phyloP scores from a whole-genome alignment of 2,888 invertebrate genomes.

The Ceriagrion tenellum region DNA sequence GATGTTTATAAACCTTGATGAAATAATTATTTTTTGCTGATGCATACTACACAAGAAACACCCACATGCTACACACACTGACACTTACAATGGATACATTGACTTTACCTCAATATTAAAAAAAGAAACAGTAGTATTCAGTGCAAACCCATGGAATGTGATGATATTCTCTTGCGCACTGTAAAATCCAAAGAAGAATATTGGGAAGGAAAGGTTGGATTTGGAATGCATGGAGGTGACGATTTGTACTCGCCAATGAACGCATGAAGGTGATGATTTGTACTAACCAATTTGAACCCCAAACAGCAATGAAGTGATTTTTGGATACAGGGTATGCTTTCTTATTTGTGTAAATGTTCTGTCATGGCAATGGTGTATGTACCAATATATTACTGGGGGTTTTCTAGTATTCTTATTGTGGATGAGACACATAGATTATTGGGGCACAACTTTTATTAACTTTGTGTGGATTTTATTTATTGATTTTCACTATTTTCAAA shows the following conservation, averaged over 20 bases:
- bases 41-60: constrained; percentile 62
- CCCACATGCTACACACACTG: constrained; percentile 62
- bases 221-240: constrained; percentile 68
- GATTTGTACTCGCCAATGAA: constrained; percentile 67
- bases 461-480: constrained; percentile 68
- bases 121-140: constrained; percentile 57
- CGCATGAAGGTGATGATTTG: constrained; percentile 68
- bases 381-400: constrained; percentile 67
- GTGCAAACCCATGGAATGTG: constrained; percentile 66
- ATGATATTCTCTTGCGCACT: constrained; percentile 67
- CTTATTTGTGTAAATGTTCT: constrained; percentile 85
- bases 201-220: constrained; percentile 66
- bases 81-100: constrained; percentile 62
- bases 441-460: constrained; percentile 68
- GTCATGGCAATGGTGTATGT: constrained; percentile 67
- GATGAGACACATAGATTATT: constrained; percentile 66
- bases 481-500: constrained; percentile 66
- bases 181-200: constrained; percentile 62
- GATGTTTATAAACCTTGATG: constrained; percentile 66
- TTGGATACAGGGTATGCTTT: constrained; percentile 97
- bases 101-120: constrained; percentile 65
- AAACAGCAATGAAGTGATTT: constrained; percentile 81
- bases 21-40: constrained; percentile 66
- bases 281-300: constrained; percentile 67
- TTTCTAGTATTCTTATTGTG: constrained; percentile 66